These are phyloP conservation scores for Penaeus indicus DNA, from an alignment of 1,140 invertebrate genomes.

Conservation along the genomic window DNA sequence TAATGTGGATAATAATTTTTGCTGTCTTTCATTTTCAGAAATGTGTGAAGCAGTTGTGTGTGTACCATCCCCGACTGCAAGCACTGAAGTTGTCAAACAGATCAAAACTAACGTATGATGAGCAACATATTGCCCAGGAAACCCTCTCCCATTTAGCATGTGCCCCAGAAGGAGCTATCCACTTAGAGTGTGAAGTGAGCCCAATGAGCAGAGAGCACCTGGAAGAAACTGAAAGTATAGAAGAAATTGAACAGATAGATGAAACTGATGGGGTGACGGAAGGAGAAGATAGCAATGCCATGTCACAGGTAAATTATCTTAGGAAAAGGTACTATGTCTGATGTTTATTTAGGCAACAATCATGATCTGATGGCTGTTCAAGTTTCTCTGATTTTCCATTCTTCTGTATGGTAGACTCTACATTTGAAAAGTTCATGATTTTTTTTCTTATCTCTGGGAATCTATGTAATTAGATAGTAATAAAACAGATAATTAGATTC, in stretches of 20 bases:
- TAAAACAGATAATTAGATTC: too few species aligned
- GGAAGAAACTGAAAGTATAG: constrained; percentile 47
- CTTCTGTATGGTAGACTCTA: too few species aligned
- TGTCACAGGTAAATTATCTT: constrained; percentile 27
- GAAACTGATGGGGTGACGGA: constrained; percentile 44
- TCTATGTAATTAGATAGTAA: too few species aligned
- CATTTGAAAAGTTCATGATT: too few species aligned
- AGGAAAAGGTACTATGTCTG: not conserved
- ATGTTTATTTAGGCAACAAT: not conserved
- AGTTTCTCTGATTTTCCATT: too few species aligned
- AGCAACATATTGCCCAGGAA: constrained; percentile 61
- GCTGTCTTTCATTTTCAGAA: constrained; percentile 37
- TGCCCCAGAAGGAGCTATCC: constrained; percentile 6
- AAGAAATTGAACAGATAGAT: constrained; percentile 33
- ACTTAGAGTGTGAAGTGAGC: constrained; percentile 4
- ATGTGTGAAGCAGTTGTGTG: constrained; percentile 61
- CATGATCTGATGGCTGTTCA: too few species aligned
- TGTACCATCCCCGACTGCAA: constrained; percentile 58
- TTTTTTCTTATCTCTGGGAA: too few species aligned
- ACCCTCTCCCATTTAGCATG: constrained; percentile 36
- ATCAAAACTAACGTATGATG: constrained; percentile 52
- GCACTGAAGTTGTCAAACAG: constrained; percentile 60
- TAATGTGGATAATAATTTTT: too few species aligned
- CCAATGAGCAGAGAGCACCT: constrained; percentile 11
- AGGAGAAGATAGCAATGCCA: constrained; percentile 55